Percentiles rank a stretch among this genome's conserved stretches.
Conservation (phyloP, 2,797 vertebrate genomes). For the Melopsittacus undulatus region DNA sequence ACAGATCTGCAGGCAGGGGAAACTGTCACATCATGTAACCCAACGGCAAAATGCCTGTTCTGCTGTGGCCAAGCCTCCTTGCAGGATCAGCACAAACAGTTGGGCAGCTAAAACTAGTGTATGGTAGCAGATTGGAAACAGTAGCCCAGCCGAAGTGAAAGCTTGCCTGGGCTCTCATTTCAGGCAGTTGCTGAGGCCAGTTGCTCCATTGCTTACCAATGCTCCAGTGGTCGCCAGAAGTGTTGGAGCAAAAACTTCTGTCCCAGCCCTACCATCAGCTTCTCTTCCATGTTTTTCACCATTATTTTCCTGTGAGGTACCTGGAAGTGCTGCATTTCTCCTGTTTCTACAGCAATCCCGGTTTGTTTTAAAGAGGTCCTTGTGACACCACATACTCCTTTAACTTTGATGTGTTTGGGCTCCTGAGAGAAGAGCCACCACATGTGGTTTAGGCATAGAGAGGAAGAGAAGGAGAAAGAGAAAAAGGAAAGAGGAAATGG, state of each 20-base stretch:
- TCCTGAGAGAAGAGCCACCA: background rate
- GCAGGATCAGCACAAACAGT: background rate
- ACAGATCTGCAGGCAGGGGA: background rate
- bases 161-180: background rate
- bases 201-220: background rate
- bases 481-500: background rate
- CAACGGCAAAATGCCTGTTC: background rate
- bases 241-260: accelerated
- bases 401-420: background rate
- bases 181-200: background rate
- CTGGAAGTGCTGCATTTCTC: background rate
- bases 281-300: background rate
- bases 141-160: background rate
- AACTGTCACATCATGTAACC: background rate
- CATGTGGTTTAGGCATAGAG: background rate
- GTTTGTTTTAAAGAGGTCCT: background rate
- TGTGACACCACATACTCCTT: background rate
- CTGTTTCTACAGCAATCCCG: background rate
- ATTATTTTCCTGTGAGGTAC: background rate
- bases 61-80: background rate
- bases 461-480: background rate
- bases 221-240: background rate
- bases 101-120: background rate
- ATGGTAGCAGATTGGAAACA: background rate
- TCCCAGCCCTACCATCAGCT: background rate